Conservation (phyloP, 2,113 vertebrate genomes). For the Puffinus mauretanicus region DNA sequence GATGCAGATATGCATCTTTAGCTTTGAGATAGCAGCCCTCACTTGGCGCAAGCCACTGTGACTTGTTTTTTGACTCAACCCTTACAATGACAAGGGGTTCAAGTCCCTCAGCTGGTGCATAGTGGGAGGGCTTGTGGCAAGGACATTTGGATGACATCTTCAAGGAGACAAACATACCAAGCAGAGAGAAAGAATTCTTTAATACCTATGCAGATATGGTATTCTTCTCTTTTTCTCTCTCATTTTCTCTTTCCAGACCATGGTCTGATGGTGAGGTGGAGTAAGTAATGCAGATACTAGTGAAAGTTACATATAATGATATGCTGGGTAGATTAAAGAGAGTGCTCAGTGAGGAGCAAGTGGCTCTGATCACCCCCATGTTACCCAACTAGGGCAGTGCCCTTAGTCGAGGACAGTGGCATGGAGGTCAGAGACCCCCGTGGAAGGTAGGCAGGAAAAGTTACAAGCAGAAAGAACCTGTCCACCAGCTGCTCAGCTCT, state of each 20-base stretch:
- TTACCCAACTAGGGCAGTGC: neutral
- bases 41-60: neutral
- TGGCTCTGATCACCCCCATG: neutral
- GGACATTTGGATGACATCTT: neutral
- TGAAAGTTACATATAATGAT: neutral
- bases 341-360: neutral
- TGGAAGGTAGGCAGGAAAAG: neutral
- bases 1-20: neutral
- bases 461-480: neutral
- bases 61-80: neutral
- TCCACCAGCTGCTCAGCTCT: neutral
- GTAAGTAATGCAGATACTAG: neutral
- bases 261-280: neutral
- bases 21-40: neutral
- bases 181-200: neutral
- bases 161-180: neutral
- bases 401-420: neutral
- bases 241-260: neutral
- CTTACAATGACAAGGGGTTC: neutral
- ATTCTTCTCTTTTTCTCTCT: neutral
- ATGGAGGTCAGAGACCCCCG: neutral
- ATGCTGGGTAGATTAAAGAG: neutral
- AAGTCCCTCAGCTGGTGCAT: neutral
- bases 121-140: neutral
- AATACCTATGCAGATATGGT: neutral